Conservation (phyloP, 1,140 invertebrate species). For the Anoplolepis gracilipes region DNA sequence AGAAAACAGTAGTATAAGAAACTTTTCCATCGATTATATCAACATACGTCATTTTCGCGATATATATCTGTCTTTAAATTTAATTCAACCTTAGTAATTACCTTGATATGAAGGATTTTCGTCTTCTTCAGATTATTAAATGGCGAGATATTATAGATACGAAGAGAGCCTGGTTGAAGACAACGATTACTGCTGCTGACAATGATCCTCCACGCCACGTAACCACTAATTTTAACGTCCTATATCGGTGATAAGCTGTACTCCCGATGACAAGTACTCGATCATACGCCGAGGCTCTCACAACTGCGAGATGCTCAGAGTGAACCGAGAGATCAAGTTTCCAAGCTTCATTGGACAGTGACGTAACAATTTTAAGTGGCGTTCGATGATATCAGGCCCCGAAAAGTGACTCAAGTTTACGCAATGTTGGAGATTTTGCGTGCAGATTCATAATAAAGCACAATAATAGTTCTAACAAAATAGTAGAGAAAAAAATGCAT, state of each 20-base stretch:
- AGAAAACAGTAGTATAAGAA: neutral
- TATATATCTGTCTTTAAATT: neutral
- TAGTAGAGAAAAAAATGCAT: neutral
- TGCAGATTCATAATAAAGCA: neutral
- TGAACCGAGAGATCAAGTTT: constrained; percentile 16
- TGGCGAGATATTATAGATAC: neutral
- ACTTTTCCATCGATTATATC: neutral
- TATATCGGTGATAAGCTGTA: neutral
- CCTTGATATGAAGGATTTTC: neutral
- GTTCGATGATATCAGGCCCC: neutral
- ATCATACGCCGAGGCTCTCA: neutral
- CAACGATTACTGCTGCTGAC: neutral
- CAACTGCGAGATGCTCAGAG: constrained; percentile 21
- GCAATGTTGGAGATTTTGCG: neutral
- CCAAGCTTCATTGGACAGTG: constrained; percentile 20
- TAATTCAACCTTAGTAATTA: neutral
- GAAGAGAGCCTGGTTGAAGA: neutral
- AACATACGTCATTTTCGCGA: neutral
- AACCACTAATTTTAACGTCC: neutral
- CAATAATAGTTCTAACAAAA: neutral
- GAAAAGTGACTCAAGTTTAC: neutral
- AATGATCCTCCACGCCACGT: neutral
- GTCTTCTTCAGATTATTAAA: too few relatives aligned
- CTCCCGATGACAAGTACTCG: neutral
- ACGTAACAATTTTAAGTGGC: constrained; percentile 16